Evolutionary conservation across 2,797 vertebrate genomes (phyloP), one percentile per base, ranked within the genome.

Genomic region (Sebastes variabilis): DNA sequence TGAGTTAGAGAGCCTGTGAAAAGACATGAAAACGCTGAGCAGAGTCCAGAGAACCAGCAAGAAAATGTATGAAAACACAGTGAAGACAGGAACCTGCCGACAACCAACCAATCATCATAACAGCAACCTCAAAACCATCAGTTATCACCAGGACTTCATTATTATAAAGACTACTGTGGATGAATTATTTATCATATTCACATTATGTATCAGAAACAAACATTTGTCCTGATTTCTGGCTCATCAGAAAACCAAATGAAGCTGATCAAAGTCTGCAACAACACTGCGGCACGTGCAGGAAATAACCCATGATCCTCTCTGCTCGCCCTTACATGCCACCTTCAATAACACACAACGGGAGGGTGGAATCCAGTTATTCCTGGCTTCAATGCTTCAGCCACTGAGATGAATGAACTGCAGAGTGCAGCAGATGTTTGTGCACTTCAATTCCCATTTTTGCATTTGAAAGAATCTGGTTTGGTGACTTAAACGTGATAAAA

Each of bases 291-390:
- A 65, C n/a, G 5, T 82, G 79, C 60, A 38, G 66, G 65, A 54
- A 55, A 16, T n/a, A 5, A n/a, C 76, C 52, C 66, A 68, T 77
- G 76, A 77, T 75, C 27, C 62, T 80, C 75, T 84, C 61, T 79
- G 77, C 61, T 72, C 20, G 4, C 14, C 60, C 74, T 22, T 8
- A 34, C 8, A 18, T 49, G 61, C 20, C 32, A 49, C 49, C 32
- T 72, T 16, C 22, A 52, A 3, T 9, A 30, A 68, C 74, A 46
- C 8, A 2, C 29, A 25, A 27, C 67, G 3, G 42, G 42, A 5
- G 27, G 20, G 36, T 62, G 70, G 29, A 62, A 10, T 56, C 24
- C n/a, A 25, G 68, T 72, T 22, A 66, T 64, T 30, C 65, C 62
- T n/a, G 27, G 58, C 79, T 22, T 32, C 52, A 46, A 2, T 3